Conservation (phyloP, 2,113 vertebrate species). For the Montifringilla adamsi region DNA sequence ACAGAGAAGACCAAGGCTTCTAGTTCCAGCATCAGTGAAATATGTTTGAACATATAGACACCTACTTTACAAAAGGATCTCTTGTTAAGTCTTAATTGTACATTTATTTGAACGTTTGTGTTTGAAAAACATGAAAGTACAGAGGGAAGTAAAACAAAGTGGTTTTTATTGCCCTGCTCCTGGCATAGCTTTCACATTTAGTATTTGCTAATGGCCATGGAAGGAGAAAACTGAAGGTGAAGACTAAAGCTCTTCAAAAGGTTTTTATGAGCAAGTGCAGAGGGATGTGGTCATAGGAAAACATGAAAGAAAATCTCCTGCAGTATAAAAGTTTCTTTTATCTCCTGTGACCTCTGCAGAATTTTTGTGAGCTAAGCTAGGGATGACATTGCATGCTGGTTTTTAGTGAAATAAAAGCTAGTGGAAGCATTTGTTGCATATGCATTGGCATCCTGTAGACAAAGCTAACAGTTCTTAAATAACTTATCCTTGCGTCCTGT, state of each 20-base stretch:
- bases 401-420: neutral
- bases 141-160: neutral
- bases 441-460: neutral
- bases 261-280: neutral
- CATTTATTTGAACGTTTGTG: neutral
- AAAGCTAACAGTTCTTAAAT: neutral
- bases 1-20: neutral
- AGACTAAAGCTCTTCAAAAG: neutral
- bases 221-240: neutral
- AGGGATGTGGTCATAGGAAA: neutral
- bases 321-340: neutral
- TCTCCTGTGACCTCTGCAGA: neutral
- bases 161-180: neutral
- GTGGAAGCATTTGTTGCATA: neutral
- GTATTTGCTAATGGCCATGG: neutral
- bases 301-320: neutral
- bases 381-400: neutral
- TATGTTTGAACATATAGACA: accelerated
- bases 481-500: neutral
- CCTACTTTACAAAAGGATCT: neutral
- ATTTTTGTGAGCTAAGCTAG: neutral
- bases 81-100: neutral
- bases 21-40: neutral
- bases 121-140: neutral
- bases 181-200: neutral